A percentile compares a stretch with the other conserved stretches of the same genome.
These are phyloP conservation scores for Papilio elwesi DNA, from an alignment of 2,888 invertebrate species.

Conservation along the genomic window DNA sequence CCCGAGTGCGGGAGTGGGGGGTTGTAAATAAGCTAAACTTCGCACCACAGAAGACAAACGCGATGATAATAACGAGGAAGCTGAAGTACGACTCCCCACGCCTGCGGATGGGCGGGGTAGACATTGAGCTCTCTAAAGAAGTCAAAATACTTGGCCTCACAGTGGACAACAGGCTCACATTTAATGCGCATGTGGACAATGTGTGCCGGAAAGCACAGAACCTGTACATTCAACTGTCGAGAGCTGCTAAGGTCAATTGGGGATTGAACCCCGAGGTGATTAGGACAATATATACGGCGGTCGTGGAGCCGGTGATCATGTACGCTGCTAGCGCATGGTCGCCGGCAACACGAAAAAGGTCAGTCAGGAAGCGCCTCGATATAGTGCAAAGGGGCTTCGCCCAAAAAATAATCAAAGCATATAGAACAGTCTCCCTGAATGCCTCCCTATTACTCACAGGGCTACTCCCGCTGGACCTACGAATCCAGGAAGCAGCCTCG, in stretches of 20 bases:
- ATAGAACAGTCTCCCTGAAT: conserved; percentile 36
- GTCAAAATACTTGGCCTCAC: no score
- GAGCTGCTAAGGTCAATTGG: conserved; percentile 10
- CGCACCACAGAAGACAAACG: conserved; percentile 25
- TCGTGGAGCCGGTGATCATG: conserved; percentile 23
- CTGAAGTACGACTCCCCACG: conserved; percentile 2
- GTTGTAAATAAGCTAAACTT: conserved; percentile 29
- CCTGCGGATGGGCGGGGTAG: background rate
- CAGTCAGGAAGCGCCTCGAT: background rate
- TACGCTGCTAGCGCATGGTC: conserved; percentile 33
- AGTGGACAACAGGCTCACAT: no score
- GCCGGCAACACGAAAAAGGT: background rate
- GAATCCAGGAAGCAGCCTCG: conserved; percentile 30
- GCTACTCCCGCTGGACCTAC: conserved; percentile 41
- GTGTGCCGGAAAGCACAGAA: no score
- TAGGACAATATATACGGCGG: conserved; percentile 19
- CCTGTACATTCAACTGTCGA: conserved; percentile 35
- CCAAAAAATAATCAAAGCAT: conserved; percentile 26
- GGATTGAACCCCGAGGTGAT: conserved; percentile 12
- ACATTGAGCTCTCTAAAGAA: background rate
- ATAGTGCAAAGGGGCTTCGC: conserved; percentile 13
- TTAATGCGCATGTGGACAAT: no score
- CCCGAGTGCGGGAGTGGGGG: no score
- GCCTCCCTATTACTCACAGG: conserved; percentile 39
- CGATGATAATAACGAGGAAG: conserved; percentile 25